phyloP scores from a whole-genome alignment of 2,113 vertebrate species.

The Pycnonotus jocosus region DNA sequence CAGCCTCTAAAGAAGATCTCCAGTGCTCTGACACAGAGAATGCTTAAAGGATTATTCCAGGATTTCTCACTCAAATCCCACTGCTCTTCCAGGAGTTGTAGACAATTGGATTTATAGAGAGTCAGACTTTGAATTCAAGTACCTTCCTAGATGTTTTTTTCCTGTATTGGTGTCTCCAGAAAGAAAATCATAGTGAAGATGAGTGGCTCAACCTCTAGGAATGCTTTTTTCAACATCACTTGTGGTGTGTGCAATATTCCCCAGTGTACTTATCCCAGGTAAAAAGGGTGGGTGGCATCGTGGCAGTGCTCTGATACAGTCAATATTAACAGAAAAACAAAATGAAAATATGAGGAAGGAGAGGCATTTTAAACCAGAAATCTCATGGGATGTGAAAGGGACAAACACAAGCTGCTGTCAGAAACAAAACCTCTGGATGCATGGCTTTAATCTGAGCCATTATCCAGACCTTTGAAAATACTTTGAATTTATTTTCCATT shows the following conservation, averaged over 20 bases:
- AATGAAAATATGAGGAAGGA: not conserved
- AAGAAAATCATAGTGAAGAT: not conserved
- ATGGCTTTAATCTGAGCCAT: not conserved
- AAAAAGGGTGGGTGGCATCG: not conserved
- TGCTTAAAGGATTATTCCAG: not conserved
- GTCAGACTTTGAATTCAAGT: not conserved
- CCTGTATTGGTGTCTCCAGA: not conserved
- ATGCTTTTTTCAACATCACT: rapidly evolving
- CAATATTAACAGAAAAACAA: not conserved
- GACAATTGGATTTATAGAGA: not conserved
- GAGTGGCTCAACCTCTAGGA: not conserved
- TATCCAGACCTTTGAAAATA: not conserved
- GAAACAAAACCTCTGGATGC: not conserved
- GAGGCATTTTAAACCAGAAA: not conserved
- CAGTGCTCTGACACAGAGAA: not conserved
- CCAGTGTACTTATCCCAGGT: not conserved
- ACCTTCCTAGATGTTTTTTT: not conserved
- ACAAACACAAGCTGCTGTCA: not conserved
- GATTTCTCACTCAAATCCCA: not conserved
- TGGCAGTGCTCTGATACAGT: not conserved
- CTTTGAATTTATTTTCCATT: not conserved
- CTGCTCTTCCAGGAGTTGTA: not conserved
- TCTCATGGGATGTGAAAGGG: not conserved
- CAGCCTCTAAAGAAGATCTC: not conserved
- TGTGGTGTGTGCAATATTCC: not conserved